Evolutionary conservation across 2,888 invertebrate species (phyloP), one percentile per base, ranked within the genome.

Genomic region (Cryptocephalus moraei): DNA sequence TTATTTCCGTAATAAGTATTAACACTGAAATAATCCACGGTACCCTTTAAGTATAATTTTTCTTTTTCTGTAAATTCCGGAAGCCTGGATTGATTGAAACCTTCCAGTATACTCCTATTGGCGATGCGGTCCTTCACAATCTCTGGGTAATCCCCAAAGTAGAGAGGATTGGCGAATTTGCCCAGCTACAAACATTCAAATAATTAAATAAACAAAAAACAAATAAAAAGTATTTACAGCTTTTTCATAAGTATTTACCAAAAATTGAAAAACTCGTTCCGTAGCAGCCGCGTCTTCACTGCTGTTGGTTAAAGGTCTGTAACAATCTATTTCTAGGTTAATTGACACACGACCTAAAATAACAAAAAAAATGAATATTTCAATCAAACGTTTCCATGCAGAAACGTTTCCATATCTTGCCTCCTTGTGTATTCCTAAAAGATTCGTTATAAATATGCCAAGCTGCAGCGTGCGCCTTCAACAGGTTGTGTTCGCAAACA

Each of bases 391-490:
- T 22, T 22, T 22, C 3, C 22, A 22, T 22, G 22, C 2, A 2
- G 6, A n/a, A n/a, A n/a, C n/a, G n/a, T n/a, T 2, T 4, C 12
- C 6, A 4, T 36, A 2, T 11, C n/a, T 36, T 47, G 69, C 81
- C 81, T 48, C 76, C 71, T 61, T 81, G 80, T 1, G 52, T 58
- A 0, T 71, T 55, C 48, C 76, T 73, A 65, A 78, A 84, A n/a
- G 75, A 72, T 8, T 75, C 67, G 43, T 82, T 73, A 62, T 84
- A 85, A 22, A 82, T 62, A 47, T 77, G 75, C 65, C 80, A 86
- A 0, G 78, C 76, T 57, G 74, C 77, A 2, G 81, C 82, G 59
- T 87, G 86, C 0, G 86, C 78, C 55, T 79, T 74, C 9, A 86
- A 67, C 40, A 81, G 65, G 43, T 77, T 79, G 57, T 83, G 80